Base-by-base conservation (phyloP, 2,888 invertebrate species). In the Leistus spinibarbis region DNA sequence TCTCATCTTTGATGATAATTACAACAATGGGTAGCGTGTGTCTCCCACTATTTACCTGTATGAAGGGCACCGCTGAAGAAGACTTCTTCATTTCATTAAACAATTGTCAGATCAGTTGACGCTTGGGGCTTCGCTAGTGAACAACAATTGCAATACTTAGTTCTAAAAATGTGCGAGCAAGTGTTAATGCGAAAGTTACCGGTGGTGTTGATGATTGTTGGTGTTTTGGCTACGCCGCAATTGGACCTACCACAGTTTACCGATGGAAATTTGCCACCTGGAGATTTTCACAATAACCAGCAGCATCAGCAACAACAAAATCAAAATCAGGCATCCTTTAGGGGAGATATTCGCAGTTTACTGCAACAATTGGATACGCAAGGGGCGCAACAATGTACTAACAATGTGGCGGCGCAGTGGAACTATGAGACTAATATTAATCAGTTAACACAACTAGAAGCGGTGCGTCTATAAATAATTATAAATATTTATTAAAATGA, bases 391-490 rank as follows among this genome's bases (percentile, higher is more conserved):
- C 92, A 94, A 84, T 95, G 95, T 81, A 93, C 93, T 0, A 91
- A 91, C 68, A 95, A 95, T 84, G 95, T 95, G n/a, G 92, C 91
- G 0, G 93, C 94, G 0, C 95, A 95, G 82, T 95, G 95, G 95
- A 92, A 92, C 83, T 95, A 95, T 82, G 95, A 95, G 85, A 95
- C 95, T 3, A 92, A 95, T 82, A 94, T 95, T 54, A 95, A 94
- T 85, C 93, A 94, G 83, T 91, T 88, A 64, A 93, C 93, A 0
- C 95, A 95, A 85, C 87, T 93, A 79, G 92, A 93, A 81, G 95
- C 95, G 84, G 95, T 95, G 85, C 93, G 94, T 91, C 63, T 66
- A 65, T 40, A 40, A 40, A 40, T 40, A 10, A 40, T 10, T 16
- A 16, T 20, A 40, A 66, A 16, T 27, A 13, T 13, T 66, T 24